Conservation (phyloP, 1,140 invertebrate species). For the Macrosteles quadrilineatus region DNA sequence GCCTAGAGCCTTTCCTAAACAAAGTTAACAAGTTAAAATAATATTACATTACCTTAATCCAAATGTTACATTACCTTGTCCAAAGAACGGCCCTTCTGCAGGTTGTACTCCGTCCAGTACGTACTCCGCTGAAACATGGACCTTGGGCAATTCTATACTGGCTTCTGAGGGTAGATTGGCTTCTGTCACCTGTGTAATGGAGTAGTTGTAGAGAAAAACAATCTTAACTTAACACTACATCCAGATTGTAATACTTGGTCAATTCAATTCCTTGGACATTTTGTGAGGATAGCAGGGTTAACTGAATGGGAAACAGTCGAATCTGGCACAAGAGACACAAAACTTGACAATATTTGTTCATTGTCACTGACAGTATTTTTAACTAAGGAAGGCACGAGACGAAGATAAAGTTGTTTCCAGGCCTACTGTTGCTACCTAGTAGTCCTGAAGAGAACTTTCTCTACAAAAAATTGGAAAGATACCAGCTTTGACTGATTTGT, state of each 20-base stretch:
- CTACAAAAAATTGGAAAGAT: not conserved
- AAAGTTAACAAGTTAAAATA: too few species aligned
- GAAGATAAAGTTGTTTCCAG: not conserved
- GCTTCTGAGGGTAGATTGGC: conserved; percentile 92
- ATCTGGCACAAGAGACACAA: too few species aligned
- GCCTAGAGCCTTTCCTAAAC: too few species aligned
- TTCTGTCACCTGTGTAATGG: conserved; percentile 85
- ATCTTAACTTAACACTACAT: conserved; percentile 60
- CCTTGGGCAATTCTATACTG: conserved; percentile 86
- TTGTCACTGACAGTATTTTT: too few species aligned
- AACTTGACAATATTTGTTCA: too few species aligned
- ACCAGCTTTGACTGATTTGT: not conserved
- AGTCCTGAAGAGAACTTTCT: not conserved
- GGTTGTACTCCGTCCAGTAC: conserved; percentile 62
- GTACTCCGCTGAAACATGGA: conserved; percentile 88
- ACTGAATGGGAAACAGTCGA: too few species aligned
- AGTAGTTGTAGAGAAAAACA: conserved; percentile 86
- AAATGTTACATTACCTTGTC: too few species aligned
- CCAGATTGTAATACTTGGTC: not conserved
- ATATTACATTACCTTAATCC: too few species aligned
- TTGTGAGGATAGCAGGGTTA: too few species aligned
- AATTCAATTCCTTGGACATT: not conserved
- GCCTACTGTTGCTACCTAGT: not conserved
- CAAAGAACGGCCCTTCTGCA: conserved; percentile 44
- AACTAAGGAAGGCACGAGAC: not conserved